Percentiles rank a stretch among this genome's conserved stretches.
phyloP scores from a whole-genome alignment of 2,888 invertebrate genomes.

The Drosophila colorata region DNA sequence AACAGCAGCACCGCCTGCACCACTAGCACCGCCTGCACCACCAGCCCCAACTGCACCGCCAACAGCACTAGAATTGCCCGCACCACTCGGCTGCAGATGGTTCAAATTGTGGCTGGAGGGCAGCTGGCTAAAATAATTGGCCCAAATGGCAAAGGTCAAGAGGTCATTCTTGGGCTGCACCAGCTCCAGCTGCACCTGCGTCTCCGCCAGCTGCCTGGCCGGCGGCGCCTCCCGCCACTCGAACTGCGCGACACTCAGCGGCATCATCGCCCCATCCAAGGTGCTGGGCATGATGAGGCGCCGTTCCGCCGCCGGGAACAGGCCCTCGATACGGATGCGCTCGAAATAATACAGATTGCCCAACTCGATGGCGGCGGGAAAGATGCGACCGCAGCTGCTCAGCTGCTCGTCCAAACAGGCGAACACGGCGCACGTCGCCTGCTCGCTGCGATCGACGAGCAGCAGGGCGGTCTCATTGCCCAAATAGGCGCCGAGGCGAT shows the following conservation, averaged over 20 bases:
- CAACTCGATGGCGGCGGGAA: constrained; percentile 50
- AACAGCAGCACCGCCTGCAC: not conserved
- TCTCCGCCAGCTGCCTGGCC: constrained; percentile 13
- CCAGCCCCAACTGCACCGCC: not conserved
- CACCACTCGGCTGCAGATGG: constrained; percentile 49
- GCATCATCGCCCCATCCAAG: constrained; percentile 73
- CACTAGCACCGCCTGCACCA: not conserved
- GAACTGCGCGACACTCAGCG: constrained; percentile 68
- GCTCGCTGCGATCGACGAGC: constrained; percentile 84
- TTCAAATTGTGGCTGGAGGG: constrained; percentile 68
- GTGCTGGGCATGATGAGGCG: constrained; percentile 81
- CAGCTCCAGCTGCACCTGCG: constrained; percentile 53
- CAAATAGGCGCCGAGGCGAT: constrained; percentile 73
- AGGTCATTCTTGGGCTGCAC: constrained; percentile 69
- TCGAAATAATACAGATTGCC: constrained; percentile 72
- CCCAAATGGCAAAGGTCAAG: constrained; percentile 84
- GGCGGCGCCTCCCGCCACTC: constrained; percentile 54
- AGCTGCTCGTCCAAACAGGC: constrained; percentile 84
- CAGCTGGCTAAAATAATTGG: constrained; percentile 71
- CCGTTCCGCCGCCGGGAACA: constrained; percentile 63
- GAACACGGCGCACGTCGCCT: constrained; percentile 86
- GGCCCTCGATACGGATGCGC: constrained; percentile 68
- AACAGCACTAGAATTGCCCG: not conserved
- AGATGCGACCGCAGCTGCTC: constrained; percentile 84
- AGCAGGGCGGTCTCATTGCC: constrained; percentile 73